Evolutionary conservation across 30 jellyfish, hydroid and myxozoan genomes (phyloP), one percentile per base, ranked within the genome.

Genomic region (Aurelia sp.): DNA sequence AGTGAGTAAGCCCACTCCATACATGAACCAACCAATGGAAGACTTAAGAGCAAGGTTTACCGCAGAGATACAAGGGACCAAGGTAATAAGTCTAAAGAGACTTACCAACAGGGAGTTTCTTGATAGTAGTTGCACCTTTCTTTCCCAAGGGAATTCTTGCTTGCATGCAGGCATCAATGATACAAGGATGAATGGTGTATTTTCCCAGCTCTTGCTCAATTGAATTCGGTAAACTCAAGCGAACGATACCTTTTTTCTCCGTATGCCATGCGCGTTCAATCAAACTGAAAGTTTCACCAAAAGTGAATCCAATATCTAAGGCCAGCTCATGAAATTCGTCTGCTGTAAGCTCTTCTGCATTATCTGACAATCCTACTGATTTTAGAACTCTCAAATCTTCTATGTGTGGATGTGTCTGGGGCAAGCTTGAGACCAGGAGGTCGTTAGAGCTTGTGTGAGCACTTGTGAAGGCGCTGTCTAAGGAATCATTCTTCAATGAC

Each of bases 161-260:
- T 70, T 86, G 95, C 84, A 86, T 60, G 37, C 84, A 33, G 33
- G 95, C 95, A 57, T 86, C 95, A 3, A 86, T 86, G 61, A 86
- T 86, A 21, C 88, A 86, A 8, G 95, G 95, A 65, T 74, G 89
- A 22, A 86, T 68, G 13, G 65, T 71, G 64, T 67, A 86, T 19
- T 59, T 6, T 17, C 35, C 41, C 60, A 86, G 85, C 37, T 58
- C 82, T 13, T 86, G 59, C 20, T n/a, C 13, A 11, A 86, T 22
- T 41, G 41, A 23, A 11, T 55, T n/a, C 18, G 85, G 77, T 20
- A 86, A 1, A 40, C 63, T 27, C 51, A 86, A 67, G 65, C 77
- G 66, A 62, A 78, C 87, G 10, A 86, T 70, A 3, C 89, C 95
- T 35, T 30, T 71, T 22, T 66, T 86, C 31, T 86, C 61, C n/a